phyloP scores from a whole-genome alignment of 2,888 invertebrate genomes.

The Archips crataeganus region DNA sequence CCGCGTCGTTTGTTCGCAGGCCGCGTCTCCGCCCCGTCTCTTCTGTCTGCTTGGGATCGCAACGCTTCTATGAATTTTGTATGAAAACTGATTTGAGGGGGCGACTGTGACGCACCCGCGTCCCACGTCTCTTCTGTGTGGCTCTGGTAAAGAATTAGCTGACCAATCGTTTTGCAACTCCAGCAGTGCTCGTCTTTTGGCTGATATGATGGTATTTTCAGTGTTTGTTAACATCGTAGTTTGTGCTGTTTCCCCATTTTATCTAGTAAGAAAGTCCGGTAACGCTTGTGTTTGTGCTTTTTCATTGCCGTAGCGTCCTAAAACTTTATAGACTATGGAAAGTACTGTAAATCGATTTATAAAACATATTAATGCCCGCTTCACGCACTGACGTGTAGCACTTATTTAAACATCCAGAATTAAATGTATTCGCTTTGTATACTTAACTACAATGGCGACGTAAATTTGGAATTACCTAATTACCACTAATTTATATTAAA shows the following conservation, averaged over 20 bases:
- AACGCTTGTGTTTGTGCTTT: background rate
- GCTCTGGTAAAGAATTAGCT: no score
- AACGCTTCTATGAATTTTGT: no score
- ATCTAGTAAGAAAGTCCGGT: no score
- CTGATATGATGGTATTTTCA: no score
- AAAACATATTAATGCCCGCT: background rate
- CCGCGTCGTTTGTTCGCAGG: no score
- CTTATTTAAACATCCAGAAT: background rate
- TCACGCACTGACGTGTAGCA: background rate
- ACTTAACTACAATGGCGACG: background rate
- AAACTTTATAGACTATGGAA: background rate
- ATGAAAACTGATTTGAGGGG: no score
- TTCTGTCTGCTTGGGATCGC: no score
- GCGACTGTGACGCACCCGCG: no score
- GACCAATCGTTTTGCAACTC: no score
- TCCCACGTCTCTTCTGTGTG: no score
- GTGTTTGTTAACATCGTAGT: background rate
- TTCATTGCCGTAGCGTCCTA: background rate
- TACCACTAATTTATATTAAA: slow-evolving; percentile 5
- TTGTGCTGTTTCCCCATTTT: background rate
- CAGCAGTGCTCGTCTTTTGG: no score
- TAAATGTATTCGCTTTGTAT: background rate
- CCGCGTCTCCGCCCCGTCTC: no score
- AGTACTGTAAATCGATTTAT: background rate
- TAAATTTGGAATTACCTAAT: background rate